Conservation (phyloP, 2,113 vertebrate species). For the Alouatta palliata region DNA sequence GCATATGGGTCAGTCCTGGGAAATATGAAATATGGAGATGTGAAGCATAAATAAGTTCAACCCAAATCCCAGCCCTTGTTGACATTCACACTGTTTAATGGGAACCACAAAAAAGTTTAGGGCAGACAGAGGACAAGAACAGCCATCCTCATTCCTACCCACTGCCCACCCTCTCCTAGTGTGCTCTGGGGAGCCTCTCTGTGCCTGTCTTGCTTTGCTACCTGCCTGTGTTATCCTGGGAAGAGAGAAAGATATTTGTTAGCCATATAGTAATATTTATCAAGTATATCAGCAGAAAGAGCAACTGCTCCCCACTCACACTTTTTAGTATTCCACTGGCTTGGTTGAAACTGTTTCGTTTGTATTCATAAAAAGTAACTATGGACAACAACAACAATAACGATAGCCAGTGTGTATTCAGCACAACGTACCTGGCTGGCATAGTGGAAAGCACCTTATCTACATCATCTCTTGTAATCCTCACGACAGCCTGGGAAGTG, state of each 20-base stretch:
- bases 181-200: background rate
- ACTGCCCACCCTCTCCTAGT: fast-evolving
- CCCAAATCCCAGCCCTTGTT: background rate
- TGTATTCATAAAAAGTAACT: background rate
- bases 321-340: background rate
- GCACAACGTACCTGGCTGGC: background rate
- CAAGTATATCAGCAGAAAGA: background rate
- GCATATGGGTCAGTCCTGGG: background rate
- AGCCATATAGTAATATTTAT: background rate
- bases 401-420: background rate
- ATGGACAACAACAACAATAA: background rate
- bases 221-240: background rate
- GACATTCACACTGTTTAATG: background rate
- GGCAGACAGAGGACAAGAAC: background rate
- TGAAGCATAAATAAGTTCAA: background rate
- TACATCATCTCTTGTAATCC: background rate
- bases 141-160: background rate
- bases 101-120: background rate
- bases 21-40: constrained; percentile 4
- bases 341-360: background rate
- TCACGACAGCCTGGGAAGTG: background rate
- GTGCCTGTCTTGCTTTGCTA: background rate
- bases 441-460: background rate
- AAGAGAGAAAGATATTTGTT: background rate
- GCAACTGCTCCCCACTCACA: background rate